phyloP scores from a whole-genome alignment of 2,113 vertebrate genomes.

The Hypocryptadius cinnamomeus region DNA sequence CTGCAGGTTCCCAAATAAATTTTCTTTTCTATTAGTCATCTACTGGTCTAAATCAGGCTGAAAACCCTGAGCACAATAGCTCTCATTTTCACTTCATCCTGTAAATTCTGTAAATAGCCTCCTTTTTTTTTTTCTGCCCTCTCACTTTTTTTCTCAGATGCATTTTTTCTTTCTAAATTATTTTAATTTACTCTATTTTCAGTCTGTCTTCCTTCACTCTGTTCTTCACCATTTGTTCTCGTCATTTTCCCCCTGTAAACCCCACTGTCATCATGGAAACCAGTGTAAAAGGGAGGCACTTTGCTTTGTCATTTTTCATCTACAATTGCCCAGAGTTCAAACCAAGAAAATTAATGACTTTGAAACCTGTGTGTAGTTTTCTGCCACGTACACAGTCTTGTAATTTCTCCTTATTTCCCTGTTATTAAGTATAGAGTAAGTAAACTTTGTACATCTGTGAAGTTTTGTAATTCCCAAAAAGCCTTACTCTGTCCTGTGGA shows the following conservation, averaged over 20 bases:
- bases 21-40: background rate
- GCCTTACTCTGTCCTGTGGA: background rate
- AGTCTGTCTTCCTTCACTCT: background rate
- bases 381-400: background rate
- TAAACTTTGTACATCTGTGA: background rate
- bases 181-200: background rate
- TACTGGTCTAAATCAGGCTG: background rate
- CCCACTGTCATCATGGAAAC: background rate
- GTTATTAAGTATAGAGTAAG: fast-evolving
- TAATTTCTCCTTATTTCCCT: background rate
- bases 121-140: background rate
- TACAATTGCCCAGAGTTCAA: background rate
- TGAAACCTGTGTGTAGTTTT: background rate
- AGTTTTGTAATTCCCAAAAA: background rate
- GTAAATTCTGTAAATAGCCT: background rate
- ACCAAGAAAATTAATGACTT: background rate
- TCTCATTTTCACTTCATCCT: background rate
- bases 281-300: background rate
- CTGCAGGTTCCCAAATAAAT: background rate
- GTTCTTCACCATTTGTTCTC: background rate
- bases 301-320: background rate
- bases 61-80: background rate
- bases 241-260: background rate
- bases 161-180: background rate
- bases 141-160: background rate